Conservation (phyloP, 2,113 vertebrate species). For the Theristicus caerulescens region DNA sequence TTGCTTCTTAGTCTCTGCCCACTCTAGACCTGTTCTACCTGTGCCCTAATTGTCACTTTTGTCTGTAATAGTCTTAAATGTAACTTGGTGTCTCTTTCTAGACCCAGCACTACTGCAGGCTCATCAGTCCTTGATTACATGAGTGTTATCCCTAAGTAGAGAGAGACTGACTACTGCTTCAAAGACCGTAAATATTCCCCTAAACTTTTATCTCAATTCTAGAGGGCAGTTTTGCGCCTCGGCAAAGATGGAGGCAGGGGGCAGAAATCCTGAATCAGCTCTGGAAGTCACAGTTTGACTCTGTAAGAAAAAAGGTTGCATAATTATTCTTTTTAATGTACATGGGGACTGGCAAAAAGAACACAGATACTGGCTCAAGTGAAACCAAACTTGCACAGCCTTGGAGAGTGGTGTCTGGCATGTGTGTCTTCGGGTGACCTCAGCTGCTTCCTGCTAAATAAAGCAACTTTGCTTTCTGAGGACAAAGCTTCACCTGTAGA, state of each 20-base stretch:
- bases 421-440: background rate
- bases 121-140: background rate
- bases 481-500: background rate
- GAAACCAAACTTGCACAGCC: background rate
- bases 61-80: background rate
- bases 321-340: background rate
- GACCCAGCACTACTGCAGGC: no score
- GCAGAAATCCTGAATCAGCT: background rate
- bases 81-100: background rate
- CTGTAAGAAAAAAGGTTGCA: background rate
- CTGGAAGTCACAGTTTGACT: background rate
- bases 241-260: background rate
- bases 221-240: background rate
- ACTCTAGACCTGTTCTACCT: background rate
- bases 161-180: background rate
- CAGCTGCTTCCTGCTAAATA: background rate
- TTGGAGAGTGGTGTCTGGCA: background rate
- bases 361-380: background rate
- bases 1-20: background rate
- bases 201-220: background rate
- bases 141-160: background rate
- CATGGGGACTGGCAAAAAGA: background rate
- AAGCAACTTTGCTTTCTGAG: background rate
- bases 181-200: background rate
- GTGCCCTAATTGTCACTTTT: background rate